Evolutionary conservation across 2,797 vertebrate genomes (phyloP), one percentile per base, ranked within the genome.

Genomic region (Mormyrops attenuatus): DNA sequence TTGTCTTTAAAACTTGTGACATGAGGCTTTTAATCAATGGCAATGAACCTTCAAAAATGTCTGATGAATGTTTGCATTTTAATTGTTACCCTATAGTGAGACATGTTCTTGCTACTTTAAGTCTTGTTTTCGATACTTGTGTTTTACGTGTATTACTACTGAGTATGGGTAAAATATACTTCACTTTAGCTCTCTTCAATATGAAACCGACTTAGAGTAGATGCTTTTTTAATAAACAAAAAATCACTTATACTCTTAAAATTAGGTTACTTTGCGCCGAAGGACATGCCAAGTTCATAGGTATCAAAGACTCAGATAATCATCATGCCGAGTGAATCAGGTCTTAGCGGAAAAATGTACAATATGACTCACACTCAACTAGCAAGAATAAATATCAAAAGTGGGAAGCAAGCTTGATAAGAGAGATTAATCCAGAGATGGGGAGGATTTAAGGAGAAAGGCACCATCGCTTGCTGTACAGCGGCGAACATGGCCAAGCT

Each of bases 401-500:
- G 52, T 6, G n/a, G 22, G 15, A 80, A 55, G n/a, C 17, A 57
- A n/a, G 2, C 26, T 13, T 26, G 63, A 69, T 69, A 69, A 69
- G 63, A n/a, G 84, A 44, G 85, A 89, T 89, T 55, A 53, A n/a
- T 34, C 3, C 38, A 38, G 47, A 22, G 49, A 30, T 73, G 38
- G 77, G 52, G 63, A 22, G 88, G 93, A 94, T 94, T 94, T 92
- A 95, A 93, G 89, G 69, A 22, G 38, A n/a, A 1, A 0, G 26
- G 5, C 57, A 17, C 30, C 85, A 3, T 85, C 22, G 90, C 69
- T 53, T 69, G 0, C 26, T 92, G 90, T 90, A 92, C 94, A 93
- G 89, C 92, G 87, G 88, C 92, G 93, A 77, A 9, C 90, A 95
- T 95, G 94, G 94, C 92, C 91, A 95, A 94, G 73, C 92, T 95